Percentiles rank a stretch among this genome's conserved stretches.
phyloP scores from a whole-genome alignment of 2,113 vertebrate species.

The Ochotona curzoniae region DNA sequence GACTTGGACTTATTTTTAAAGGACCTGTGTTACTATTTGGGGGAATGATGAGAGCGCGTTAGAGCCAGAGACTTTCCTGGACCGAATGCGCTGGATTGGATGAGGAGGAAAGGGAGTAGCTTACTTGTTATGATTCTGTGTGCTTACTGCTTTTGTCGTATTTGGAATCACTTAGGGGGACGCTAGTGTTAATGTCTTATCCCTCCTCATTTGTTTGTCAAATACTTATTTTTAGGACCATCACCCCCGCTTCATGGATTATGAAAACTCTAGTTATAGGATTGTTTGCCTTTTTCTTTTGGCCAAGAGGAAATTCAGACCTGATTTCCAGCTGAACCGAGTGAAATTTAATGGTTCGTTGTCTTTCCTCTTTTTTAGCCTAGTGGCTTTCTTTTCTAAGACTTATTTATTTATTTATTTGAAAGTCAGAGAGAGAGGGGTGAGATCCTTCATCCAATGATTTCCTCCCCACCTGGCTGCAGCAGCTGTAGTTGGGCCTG shows the following conservation, averaged over 20 bases:
- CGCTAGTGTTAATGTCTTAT: background rate
- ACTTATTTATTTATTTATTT: too few species aligned
- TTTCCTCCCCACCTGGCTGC: too few species aligned
- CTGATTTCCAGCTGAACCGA: background rate
- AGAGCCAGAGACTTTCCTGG: background rate
- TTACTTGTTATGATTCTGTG: background rate
- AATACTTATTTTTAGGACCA: background rate
- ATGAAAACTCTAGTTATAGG: background rate
- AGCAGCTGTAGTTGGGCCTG: too few species aligned
- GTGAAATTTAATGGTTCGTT: background rate
- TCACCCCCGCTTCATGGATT: background rate
- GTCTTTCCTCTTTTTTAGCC: background rate
- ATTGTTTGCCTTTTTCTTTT: constrained; percentile 11
- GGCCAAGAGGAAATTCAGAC: background rate
- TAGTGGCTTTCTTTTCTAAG: background rate
- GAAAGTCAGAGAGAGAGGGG: too few species aligned
- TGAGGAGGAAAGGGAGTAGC: background rate
- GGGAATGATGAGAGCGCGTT: background rate
- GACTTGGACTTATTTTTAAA: background rate
- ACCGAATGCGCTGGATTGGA: background rate
- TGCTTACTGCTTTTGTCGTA: background rate
- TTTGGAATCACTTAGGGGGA: background rate
- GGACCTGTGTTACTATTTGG: background rate
- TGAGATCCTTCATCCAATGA: too few species aligned
- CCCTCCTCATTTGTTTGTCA: background rate